These are phyloP conservation scores for Bubo scandiacus DNA, from an alignment of 2,113 vertebrate species.

Conservation along the genomic window DNA sequence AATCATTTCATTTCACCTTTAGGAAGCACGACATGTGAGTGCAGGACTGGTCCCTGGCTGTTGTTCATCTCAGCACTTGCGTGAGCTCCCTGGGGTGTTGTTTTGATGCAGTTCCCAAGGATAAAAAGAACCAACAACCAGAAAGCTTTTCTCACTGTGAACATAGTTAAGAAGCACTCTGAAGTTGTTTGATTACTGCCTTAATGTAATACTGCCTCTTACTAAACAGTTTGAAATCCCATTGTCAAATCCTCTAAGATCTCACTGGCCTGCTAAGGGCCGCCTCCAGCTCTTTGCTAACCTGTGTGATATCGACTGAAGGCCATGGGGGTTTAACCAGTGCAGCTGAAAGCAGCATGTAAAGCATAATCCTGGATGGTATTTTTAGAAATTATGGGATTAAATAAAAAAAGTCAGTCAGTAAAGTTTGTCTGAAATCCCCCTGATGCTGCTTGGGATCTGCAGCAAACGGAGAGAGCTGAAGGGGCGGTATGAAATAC, in stretches of 20 bases:
- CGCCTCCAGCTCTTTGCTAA: not conserved
- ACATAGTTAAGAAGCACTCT: not conserved
- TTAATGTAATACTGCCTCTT: not conserved
- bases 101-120: not conserved
- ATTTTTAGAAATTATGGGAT: not conserved
- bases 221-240: not conserved
- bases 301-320: not conserved
- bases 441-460: not conserved
- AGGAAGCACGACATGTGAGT: not conserved
- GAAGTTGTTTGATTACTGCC: not conserved
- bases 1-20: not conserved
- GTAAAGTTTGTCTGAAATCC: not conserved
- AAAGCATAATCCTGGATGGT: not conserved
- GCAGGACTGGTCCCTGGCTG: not conserved
- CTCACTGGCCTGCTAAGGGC: not conserved
- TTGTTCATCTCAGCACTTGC: not conserved
- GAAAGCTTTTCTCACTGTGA: not conserved
- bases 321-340: not conserved
- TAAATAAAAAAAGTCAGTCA: not conserved
- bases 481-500: not conserved
- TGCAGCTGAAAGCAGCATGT: not conserved
- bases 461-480: not conserved
- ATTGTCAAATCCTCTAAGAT: not conserved
- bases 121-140: not conserved
- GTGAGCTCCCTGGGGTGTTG: not conserved